Percentiles rank a stretch among this genome's conserved stretches.
These are phyloP conservation scores for Latrodectus elegans DNA, from an alignment of 2,888 invertebrate genomes.

Conservation along the genomic window DNA sequence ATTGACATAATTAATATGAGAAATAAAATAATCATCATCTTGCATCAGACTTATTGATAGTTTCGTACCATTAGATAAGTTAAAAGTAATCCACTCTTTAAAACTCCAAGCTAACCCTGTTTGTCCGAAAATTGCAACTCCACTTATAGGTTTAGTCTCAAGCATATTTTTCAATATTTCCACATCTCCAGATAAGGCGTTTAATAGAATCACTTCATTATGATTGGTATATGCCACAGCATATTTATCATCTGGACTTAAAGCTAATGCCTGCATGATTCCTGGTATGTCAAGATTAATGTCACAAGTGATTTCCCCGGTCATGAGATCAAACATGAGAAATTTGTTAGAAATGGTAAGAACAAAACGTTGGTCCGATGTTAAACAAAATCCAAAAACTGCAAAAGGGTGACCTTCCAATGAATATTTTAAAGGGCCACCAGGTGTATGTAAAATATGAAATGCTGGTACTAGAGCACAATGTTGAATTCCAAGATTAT, in stretches of 20 bases:
- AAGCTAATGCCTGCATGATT: constrained; percentile 93
- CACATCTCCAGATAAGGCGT: constrained; percentile 95
- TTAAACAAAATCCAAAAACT: constrained; percentile 92
- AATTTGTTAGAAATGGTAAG: constrained; percentile 97
- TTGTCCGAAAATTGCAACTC: constrained; percentile 82
- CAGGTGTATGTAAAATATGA: constrained; percentile 98
- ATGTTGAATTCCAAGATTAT: constrained; percentile 88
- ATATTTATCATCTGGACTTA: constrained; percentile 96
- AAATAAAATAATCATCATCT: constrained; percentile 53
- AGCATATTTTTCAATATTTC: constrained; percentile 81
- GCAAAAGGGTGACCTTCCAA: constrained; percentile 98
- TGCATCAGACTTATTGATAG: constrained; percentile 26
- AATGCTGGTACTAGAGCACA: constrained; percentile 94
- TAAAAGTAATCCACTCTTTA: constrained; percentile 83
- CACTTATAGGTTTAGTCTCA: constrained; percentile 80
- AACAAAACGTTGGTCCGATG: constrained; percentile 92
- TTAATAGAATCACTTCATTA: constrained; percentile 92
- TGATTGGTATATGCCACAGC: constrained; percentile 97
- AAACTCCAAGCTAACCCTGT: constrained; percentile 86
- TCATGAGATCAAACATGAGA: constrained; percentile 96
- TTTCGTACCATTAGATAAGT: constrained; percentile 72
- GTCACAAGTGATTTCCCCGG: constrained; percentile 93
- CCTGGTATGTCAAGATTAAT: constrained; percentile 93
- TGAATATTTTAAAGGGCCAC: constrained; percentile 98
- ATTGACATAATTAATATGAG: constrained; percentile 43